phyloP scores from a whole-genome alignment of 2,797 vertebrate species.

The Eptatretus atami region DNA sequence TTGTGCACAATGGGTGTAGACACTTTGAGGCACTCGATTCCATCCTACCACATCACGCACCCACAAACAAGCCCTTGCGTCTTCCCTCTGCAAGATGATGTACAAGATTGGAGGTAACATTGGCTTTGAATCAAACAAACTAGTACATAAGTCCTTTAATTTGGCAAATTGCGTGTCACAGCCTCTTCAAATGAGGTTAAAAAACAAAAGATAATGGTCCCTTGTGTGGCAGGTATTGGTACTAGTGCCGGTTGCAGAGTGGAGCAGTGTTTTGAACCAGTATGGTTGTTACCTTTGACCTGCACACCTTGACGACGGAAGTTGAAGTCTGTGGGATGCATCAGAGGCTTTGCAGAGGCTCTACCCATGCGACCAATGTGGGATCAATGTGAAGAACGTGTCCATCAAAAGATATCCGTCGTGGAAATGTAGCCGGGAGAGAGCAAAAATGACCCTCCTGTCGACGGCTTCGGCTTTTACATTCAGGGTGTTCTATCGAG shows the following conservation, averaged over 20 bases:
- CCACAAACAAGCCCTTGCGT: constrained; percentile 13
- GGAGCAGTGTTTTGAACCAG: constrained; percentile 17
- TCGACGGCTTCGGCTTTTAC: constrained; percentile 19
- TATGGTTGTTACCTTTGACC: constrained; percentile 29
- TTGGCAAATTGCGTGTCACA: too few species aligned
- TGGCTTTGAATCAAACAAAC: too few species aligned
- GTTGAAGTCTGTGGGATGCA: constrained; percentile 16
- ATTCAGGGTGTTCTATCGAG: constrained; percentile 15
- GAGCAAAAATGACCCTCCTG: constrained; percentile 28
- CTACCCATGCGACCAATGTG: constrained; percentile 22
- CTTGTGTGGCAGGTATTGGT: constrained; percentile 7
- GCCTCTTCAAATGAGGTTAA: too few species aligned
- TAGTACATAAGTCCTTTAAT: too few species aligned
- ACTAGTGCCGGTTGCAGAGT: constrained; percentile 8
- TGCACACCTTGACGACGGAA: constrained; percentile 22
- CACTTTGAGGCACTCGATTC: constrained; percentile 16
- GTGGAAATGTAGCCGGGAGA: constrained; percentile 27
- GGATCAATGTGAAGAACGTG: constrained; percentile 40
- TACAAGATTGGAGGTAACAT: constrained; percentile 1
- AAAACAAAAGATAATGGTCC: too few species aligned
- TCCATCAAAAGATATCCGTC: constrained; percentile 26
- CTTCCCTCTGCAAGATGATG: constrained; percentile 5
- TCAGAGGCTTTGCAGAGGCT: constrained; percentile 27
- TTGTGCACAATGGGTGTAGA: constrained; percentile 11
- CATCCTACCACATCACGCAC: constrained; percentile 15